Evolutionary conservation across 2,113 vertebrate genomes (phyloP).

Genomic region (Delphinapterus leucas): DNA sequence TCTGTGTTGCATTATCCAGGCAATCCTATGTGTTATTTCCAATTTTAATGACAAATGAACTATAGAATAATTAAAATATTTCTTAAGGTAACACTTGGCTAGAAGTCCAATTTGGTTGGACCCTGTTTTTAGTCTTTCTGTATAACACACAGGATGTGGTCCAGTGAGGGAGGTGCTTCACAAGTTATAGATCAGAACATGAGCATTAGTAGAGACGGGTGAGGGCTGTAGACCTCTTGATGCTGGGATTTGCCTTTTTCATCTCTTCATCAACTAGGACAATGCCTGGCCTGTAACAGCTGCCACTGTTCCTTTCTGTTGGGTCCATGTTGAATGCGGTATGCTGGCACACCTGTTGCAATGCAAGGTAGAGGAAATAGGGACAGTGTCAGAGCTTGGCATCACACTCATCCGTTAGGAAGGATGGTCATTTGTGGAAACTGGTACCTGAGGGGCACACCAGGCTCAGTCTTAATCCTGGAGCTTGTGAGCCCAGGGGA

Average conservation of each 20-base stretch:
- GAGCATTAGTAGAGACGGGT: neutral
- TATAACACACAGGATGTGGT: neutral
- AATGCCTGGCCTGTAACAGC: rapidly evolving
- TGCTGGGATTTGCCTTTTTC: neutral
- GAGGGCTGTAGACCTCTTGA: neutral
- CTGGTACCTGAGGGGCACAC: neutral
- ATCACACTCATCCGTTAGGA: neutral
- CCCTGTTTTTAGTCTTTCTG: neutral
- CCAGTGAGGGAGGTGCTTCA: neutral
- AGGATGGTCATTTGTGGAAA: neutral
- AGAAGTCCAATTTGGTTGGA: neutral
- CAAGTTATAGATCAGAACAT: neutral
- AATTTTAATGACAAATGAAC: neutral
- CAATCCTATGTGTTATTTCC: neutral
- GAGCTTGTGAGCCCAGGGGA: neutral
- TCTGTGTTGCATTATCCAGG: neutral
- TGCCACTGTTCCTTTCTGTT: neutral
- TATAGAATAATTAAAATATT: neutral
- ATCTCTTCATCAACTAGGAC: neutral
- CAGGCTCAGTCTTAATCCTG: neutral
- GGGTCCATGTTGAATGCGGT: neutral
- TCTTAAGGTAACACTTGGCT: neutral
- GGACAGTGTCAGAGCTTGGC: neutral
- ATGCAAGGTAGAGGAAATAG: too few relatives aligned
- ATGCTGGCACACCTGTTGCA: too few relatives aligned